A percentile compares a stretch with the other conserved stretches of the same genome.
Evolutionary conservation across 2,888 invertebrate species (phyloP).

Genomic region (Drepana falcataria): DNA sequence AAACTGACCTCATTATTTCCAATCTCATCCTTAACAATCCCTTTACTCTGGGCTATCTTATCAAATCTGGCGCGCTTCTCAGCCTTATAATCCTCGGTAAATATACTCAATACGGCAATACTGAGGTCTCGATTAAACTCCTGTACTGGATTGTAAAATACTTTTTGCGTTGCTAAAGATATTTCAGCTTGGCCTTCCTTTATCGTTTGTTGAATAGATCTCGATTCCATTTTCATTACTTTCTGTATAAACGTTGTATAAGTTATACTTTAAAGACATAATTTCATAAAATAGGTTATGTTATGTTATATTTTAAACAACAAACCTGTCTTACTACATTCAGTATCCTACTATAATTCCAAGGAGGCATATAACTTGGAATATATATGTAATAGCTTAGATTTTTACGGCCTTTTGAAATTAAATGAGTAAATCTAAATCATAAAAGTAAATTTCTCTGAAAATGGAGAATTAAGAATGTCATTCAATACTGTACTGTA

Average conservation of each 20-base stretch:
- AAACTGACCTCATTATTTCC: slow-evolving; percentile 18
- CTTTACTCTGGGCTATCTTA: slow-evolving; percentile 30
- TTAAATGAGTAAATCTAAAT: too few species aligned
- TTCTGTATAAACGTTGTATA: slow-evolving; percentile 17
- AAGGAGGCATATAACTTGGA: too few species aligned
- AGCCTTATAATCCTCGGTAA: slow-evolving; percentile 71
- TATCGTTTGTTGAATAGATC: slow-evolving; percentile 54
- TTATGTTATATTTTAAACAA: too few species aligned
- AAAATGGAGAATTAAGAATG: too few species aligned
- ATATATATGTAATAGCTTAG: too few species aligned
- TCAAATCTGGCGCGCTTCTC: slow-evolving; percentile 37
- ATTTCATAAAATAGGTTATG: not conserved
- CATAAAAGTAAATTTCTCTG: too few species aligned
- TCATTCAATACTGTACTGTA: too few species aligned
- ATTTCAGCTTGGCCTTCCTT: slow-evolving; percentile 90
- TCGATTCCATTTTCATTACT: slow-evolving; percentile 47
- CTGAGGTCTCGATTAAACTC: slow-evolving; percentile 98
- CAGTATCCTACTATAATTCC: too few species aligned
- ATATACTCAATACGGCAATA: slow-evolving; percentile 85
- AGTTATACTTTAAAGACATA: too few species aligned
- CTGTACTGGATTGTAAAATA: slow-evolving; percentile 99
- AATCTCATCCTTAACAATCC: slow-evolving; percentile 18
- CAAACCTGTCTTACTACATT: too few species aligned
- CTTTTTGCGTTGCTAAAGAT: slow-evolving; percentile 83
- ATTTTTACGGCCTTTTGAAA: too few species aligned